Evolutionary conservation across 2,797 vertebrate species (phyloP).

Genomic region (Tenualosa ilisha): DNA sequence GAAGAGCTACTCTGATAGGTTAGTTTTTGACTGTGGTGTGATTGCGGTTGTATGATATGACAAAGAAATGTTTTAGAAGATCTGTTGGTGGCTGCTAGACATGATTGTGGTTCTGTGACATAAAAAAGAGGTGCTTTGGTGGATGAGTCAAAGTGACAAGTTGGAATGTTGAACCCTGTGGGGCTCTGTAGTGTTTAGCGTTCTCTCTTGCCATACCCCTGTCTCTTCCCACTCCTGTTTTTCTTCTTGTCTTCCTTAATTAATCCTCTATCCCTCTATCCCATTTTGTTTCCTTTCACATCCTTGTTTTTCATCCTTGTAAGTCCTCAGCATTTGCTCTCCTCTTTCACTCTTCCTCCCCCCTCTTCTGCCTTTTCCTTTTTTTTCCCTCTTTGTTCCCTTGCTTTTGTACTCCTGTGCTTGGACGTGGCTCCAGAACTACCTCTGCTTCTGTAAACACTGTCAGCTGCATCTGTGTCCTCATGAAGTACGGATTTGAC

Average conservation of each 20-base stretch:
- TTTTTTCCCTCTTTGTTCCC: background rate
- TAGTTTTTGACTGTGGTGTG: no score
- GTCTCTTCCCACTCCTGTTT: background rate
- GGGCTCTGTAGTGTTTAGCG: background rate
- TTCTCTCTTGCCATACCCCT: background rate
- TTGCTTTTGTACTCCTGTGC: background rate
- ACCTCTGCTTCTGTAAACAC: slow-evolving; percentile 14
- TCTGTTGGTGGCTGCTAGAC: no score
- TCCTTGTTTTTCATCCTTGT: background rate
- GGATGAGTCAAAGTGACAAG: background rate
- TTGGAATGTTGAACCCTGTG: background rate
- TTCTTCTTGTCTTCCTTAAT: background rate
- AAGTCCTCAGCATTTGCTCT: background rate
- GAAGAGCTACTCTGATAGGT: no score
- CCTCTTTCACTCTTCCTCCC: background rate
- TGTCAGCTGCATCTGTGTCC: slow-evolving; percentile 3
- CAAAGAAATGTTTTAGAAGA: no score
- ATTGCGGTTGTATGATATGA: no score
- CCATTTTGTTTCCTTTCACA: background rate
- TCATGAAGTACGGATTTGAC: background rate
- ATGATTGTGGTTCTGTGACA: background rate
- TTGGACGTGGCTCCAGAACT: background rate
- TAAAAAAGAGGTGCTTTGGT: background rate
- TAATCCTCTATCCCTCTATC: background rate
- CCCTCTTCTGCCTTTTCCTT: background rate